Percentiles rank a stretch among this genome's conserved stretches.
Evolutionary conservation across 2,113 vertebrate genomes (phyloP).

Genomic region (Lates calcarifer): DNA sequence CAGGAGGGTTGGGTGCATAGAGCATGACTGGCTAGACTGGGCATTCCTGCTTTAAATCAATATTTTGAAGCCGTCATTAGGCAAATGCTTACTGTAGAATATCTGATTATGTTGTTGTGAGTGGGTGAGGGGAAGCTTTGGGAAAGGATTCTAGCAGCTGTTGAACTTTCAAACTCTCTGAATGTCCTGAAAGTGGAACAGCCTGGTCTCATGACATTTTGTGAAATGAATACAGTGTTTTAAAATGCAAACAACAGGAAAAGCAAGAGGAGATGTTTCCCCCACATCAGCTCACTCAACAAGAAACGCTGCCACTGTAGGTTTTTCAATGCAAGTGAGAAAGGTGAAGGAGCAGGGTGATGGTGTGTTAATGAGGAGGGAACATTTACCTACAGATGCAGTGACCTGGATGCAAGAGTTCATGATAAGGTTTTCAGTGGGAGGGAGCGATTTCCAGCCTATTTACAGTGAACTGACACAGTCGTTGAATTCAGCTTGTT

Average conservation of each 20-base stretch:
- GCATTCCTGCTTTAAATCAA: background rate
- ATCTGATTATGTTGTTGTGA: background rate
- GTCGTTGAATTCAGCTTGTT: background rate
- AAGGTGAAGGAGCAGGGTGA: no score
- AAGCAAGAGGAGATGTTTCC: no score
- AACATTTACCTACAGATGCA: no score
- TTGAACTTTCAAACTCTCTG: slow-evolving; percentile 6
- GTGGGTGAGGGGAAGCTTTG: no score
- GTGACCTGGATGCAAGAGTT: no score
- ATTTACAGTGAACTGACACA: no score
- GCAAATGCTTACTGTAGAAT: background rate
- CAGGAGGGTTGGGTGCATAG: slow-evolving; percentile 7
- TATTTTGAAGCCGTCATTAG: background rate
- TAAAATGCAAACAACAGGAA: background rate
- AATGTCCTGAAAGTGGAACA: background rate
- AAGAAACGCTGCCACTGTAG: no score
- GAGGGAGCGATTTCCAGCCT: no score
- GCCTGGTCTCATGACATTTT: background rate
- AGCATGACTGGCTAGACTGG: background rate
- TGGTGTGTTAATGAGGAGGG: no score
- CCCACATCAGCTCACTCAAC: no score
- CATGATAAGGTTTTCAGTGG: no score
- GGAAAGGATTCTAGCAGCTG: background rate
- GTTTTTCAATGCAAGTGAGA: background rate
- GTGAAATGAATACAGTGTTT: background rate